Evolutionary conservation across 2,888 invertebrate species (phyloP).

Genomic region (Rutpela maculata): DNA sequence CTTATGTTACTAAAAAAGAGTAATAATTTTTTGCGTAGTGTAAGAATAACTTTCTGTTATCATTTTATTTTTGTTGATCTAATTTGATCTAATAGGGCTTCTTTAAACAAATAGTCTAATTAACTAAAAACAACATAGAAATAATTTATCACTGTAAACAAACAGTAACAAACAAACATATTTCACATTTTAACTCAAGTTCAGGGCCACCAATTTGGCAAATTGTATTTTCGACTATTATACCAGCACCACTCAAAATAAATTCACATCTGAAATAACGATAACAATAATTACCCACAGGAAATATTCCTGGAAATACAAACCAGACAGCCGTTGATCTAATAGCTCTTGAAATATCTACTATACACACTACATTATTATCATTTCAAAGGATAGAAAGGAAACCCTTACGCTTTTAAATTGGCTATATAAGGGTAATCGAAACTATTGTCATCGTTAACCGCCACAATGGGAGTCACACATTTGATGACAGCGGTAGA

Average conservation of each 20-base stretch:
- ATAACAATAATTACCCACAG: constrained; percentile 5
- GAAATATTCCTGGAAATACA: constrained; percentile 20
- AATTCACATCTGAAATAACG: constrained; percentile 27
- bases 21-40: no score
- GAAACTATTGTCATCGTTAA: constrained; percentile 27
- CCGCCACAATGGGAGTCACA: constrained; percentile 32
- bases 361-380: constrained; percentile 12
- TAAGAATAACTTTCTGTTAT: no score
- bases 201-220: neutral
- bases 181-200: neutral
- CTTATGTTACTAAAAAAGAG: no score
- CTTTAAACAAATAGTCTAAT: neutral
- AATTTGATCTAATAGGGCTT: no score
- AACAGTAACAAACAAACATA: neutral
- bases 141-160: neutral
- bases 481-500: constrained; percentile 29
- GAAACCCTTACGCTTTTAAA: constrained; percentile 38
- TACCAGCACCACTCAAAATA: neutral
- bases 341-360: constrained; percentile 21
- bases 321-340: constrained; percentile 8
- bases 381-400: constrained; percentile 30
- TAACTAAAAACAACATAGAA: neutral
- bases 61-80: no score
- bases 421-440: constrained; percentile 42
- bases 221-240: neutral